Conservation (phyloP, 2,888 invertebrate species). For the Drosophila putrida region DNA sequence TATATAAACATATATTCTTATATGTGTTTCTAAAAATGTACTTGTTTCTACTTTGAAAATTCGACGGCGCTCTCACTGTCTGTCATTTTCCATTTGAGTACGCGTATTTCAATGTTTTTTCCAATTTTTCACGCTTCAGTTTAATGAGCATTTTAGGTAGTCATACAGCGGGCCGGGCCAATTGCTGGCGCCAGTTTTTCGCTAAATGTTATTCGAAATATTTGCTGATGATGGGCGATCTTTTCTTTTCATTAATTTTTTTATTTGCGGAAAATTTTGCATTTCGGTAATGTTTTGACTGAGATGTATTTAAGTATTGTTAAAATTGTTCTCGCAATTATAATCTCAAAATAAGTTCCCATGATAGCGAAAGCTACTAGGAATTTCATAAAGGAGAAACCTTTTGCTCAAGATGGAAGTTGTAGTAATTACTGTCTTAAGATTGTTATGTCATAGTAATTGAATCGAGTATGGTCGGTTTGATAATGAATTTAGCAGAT, state of each 20-base stretch:
- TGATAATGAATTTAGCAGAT: too few species aligned
- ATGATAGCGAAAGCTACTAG: slow-evolving; percentile 14
- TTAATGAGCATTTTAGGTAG: slow-evolving; percentile 75
- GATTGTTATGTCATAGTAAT: too few species aligned
- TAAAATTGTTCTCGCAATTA: slow-evolving; percentile 40
- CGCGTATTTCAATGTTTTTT: slow-evolving; percentile 44
- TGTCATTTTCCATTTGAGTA: slow-evolving; percentile 45
- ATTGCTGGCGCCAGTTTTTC: slow-evolving; percentile 73
- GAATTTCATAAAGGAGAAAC: not conserved
- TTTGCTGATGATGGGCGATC: slow-evolving; percentile 51
- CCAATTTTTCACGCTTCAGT: slow-evolving; percentile 64
- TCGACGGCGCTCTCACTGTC: slow-evolving; percentile 39
- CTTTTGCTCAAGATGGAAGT: too few species aligned
- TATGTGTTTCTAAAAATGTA: slow-evolving; percentile 5
- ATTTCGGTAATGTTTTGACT: slow-evolving; percentile 39
- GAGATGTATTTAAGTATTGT: slow-evolving; percentile 41
- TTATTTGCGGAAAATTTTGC: slow-evolving; percentile 65
- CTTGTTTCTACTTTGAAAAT: slow-evolving; percentile 11
- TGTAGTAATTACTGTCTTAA: too few species aligned
- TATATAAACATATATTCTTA: not conserved
- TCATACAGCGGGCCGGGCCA: slow-evolving; percentile 37
- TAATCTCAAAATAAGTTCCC: slow-evolving; percentile 35
- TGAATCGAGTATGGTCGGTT: too few species aligned
- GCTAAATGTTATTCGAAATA: slow-evolving; percentile 75
- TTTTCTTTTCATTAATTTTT: not conserved